Evolutionary conservation across 2,888 invertebrate species (phyloP).

Genomic region (Harpalus rufipes): DNA sequence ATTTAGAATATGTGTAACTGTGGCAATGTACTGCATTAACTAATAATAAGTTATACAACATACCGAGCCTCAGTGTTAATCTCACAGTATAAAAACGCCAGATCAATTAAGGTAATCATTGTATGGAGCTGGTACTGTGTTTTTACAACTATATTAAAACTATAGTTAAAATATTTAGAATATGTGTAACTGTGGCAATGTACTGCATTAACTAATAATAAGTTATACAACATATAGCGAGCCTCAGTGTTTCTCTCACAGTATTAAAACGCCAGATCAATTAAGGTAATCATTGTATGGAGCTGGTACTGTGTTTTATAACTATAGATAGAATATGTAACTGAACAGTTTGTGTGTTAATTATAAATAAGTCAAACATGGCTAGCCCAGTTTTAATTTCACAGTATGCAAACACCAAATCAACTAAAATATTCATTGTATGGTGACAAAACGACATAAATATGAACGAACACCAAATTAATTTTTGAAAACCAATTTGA

Average conservation of each 20-base stretch:
- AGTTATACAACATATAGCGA: conserved; percentile 71
- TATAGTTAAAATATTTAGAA: background rate
- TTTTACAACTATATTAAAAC: background rate
- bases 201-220: conserved; percentile 69
- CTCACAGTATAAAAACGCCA: conserved; percentile 72
- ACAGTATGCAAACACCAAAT: no score
- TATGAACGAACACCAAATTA: no score
- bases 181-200: conserved; percentile 70
- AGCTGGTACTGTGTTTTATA: conserved; percentile 69
- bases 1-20: conserved; percentile 69
- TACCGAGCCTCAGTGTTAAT: conserved; percentile 71
- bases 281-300: conserved; percentile 69
- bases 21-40: conserved; percentile 70
- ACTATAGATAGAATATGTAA: no score
- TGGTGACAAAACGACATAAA: no score
- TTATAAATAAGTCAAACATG: no score
- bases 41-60: conserved; percentile 69
- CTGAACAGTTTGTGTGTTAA: no score
- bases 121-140: conserved; percentile 71
- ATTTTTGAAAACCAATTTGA: no score
- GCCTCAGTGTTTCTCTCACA: conserved; percentile 71
- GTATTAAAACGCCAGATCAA: conserved; percentile 71
- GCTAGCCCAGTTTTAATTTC: no score
- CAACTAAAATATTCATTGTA: no score
- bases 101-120: conserved; percentile 69